These are phyloP conservation scores for Spicauda simplicius DNA, from an alignment of 2,888 invertebrate species.

Conservation along the genomic window DNA sequence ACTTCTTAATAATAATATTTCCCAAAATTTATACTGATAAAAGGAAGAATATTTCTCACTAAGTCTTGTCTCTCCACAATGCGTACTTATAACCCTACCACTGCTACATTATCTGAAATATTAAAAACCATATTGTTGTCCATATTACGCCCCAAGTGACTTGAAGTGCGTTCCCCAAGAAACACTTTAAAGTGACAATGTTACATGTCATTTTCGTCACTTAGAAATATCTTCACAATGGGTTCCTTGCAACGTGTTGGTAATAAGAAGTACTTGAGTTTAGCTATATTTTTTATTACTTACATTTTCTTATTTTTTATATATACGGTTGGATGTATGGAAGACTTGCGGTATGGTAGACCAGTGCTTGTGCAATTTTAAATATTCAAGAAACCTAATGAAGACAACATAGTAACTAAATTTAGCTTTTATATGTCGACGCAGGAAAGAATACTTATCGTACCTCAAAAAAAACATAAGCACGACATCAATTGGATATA, in stretches of 20 bases:
- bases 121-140: conserved; percentile 31
- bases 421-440: no score
- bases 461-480: no score
- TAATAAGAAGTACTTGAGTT: not conserved
- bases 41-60: conserved; percentile 8
- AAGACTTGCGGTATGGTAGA: no score
- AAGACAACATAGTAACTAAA: no score
- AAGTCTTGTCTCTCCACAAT: conserved; percentile 17
- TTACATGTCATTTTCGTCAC: conserved; percentile 66
- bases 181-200: conserved; percentile 70
- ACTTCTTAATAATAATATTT: no score
- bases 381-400: no score
- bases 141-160: conserved; percentile 17
- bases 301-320: not conserved
- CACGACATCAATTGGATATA: no score
- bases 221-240: conserved; percentile 23
- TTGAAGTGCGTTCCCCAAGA: conserved; percentile 41
- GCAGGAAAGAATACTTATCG: no score
- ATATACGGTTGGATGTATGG: no score
- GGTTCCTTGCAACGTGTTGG: not conserved
- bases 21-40: not conserved
- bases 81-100: conserved; percentile 33
- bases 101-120: conserved; percentile 19
- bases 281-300: not conserved
- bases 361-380: no score